Base-by-base conservation (phyloP, 2,888 invertebrate genomes). In the Sminthurinus aureus region DNA sequence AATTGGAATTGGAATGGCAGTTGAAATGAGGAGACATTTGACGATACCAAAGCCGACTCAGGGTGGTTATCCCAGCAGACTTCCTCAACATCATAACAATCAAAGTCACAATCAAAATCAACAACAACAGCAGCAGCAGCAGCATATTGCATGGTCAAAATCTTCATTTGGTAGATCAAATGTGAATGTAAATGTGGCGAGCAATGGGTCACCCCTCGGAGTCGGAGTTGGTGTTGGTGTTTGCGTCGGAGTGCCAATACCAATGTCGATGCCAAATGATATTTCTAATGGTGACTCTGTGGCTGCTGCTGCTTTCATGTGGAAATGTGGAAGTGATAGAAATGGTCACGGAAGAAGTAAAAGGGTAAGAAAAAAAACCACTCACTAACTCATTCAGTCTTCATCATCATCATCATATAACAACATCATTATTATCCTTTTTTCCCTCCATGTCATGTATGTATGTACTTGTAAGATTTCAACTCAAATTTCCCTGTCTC, bases 281-380 rank as follows among this genome's bases (percentile, higher is more conserved):
- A 71, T 82, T 51, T 77, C 82, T 26, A 85, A 76, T 73, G 83
- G 83, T 85, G 85, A 84, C 76, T 79, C 74, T 73, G 85, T 85
- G 82, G 87, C 86, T 80, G 87, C 86, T 80, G 85, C 87, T 66
- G 85, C 87, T 81, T 85, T 87, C 85, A 86, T 88, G 87, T 88
- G 87, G 87, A 88, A 88, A 81, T 85, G 86, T 81, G 58, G 58
- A 58, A 58, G 58, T 71, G 86, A 86, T 81, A 84, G 82, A 26
- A 86, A 86, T 88, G 86, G 87, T 85, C 86, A 85, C 71, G 87
- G 86, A 82, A 85, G 85, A 83, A 85, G 86, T 20, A 88, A 88
- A 83, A 84, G 88, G 86, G 88, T 88, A 88, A 86, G 88, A 67
- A 13, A 84, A 87, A 67, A 13, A 84, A 83, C 74, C 13, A 15